Percentiles rank a stretch among this genome's conserved stretches.
These are phyloP conservation scores for Eugnorisma glareosa DNA, from an alignment of 2,888 invertebrate genomes.

Conservation along the genomic window DNA sequence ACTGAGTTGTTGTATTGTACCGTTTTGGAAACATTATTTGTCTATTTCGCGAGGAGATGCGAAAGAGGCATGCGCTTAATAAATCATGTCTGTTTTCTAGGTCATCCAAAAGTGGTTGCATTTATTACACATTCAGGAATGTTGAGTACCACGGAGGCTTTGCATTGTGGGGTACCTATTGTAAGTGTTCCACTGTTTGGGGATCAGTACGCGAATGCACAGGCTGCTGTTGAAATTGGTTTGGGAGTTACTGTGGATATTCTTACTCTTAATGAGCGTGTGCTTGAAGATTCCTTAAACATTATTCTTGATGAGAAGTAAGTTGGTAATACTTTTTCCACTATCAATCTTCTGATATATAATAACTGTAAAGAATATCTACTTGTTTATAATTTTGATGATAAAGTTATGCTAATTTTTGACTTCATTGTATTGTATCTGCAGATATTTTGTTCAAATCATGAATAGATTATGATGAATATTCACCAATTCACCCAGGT, in stretches of 20 bases:
- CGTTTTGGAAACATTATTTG: no score
- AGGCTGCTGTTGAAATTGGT: conserved; percentile 82
- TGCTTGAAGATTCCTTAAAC: conserved; percentile 57
- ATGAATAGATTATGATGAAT: no score
- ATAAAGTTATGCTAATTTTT: background rate
- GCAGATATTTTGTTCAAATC: background rate
- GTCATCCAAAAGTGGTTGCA: conserved; percentile 87
- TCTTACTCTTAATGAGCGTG: conserved; percentile 50
- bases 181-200: conserved; percentile 89
- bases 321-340: conserved; percentile 5
- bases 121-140: conserved; percentile 90
- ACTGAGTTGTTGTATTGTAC: no score
- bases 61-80: background rate
- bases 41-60: background rate
- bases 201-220: conserved; percentile 88
- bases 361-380: background rate
- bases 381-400: background rate
- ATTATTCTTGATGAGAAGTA: conserved; percentile 64
- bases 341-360: background rate
- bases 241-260: conserved; percentile 83
- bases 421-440: background rate
- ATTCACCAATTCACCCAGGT: background rate
- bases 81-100: conserved; percentile 70
- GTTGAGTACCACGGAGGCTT: conserved; percentile 87
- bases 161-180: conserved; percentile 81